Base-by-base conservation (phyloP, 2,888 invertebrate genomes). In the Crioceris asparagi region DNA sequence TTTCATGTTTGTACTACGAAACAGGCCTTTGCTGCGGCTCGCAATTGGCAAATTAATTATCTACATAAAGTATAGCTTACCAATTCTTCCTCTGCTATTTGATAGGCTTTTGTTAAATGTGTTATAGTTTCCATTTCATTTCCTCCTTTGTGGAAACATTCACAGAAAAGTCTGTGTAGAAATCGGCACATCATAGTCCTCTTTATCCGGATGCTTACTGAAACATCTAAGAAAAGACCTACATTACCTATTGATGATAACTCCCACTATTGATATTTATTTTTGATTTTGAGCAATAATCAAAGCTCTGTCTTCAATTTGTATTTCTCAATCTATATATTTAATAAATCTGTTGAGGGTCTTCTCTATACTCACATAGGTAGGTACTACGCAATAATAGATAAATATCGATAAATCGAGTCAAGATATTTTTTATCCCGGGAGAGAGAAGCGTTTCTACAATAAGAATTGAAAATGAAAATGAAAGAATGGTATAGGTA, bases 161-260 rank as follows among this genome's bases (percentile, higher is more conserved):
- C 69, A 57, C 82, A 83, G 65, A 80, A 82, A 50, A 82, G 63
- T 41, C 76, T 67, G 59, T 82, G 81, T 60, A 82, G 69, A 52
- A 81, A 65, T n/a, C 74, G 72, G 52, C 82, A 83, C 74, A 77
- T 77, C 56, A 74, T 54, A 23, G 72, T 70, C 35, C 68, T 57
- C 57, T 71, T 65, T 40, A 80, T 72, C 40, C 82, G 70, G 19
- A 80, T 65, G 12, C 79, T 79, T 16, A 81, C 79, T 3, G 80
- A 77, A 26, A 80, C 80, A 59, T 82, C 82, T 82, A 62, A 1
- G 64, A 47, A 14, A 23, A 62, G 41, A 30, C 29, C 8, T 19
- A 17, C 21, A 11, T 31, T 16, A 36, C n/a, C n/a, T n/a, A n/a
- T n/a, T n/a, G n/a, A n/a, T n/a, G n/a, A n/a, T n/a, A n/a, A n/a